phyloP scores from a whole-genome alignment of 37 sponge, comb jelly and placozoan genomes.

The Chondrilla cf. caribensis region DNA sequence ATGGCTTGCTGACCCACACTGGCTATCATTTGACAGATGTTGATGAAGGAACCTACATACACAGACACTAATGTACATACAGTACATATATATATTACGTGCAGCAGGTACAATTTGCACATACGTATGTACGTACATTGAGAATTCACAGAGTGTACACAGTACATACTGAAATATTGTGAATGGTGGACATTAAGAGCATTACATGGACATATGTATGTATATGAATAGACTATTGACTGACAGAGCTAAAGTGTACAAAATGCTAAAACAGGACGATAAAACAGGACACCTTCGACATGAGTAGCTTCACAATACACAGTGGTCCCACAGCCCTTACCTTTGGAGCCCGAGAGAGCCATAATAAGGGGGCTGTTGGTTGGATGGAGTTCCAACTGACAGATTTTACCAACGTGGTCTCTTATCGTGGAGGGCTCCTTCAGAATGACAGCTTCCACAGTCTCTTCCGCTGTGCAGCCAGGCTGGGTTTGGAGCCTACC shows the following conservation, averaged over 20 bases:
- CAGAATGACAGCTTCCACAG: constrained; percentile 89
- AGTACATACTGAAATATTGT: too few species aligned
- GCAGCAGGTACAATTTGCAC: not conserved
- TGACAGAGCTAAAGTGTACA: too few species aligned
- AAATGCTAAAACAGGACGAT: too few species aligned
- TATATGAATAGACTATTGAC: too few species aligned
- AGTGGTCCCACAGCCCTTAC: not conserved
- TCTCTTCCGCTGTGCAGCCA: constrained; percentile 93
- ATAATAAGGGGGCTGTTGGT: constrained; percentile 94
- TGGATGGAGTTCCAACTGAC: constrained; percentile 84
- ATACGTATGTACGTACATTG: too few species aligned
- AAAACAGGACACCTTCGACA: too few species aligned
- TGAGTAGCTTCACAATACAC: too few species aligned
- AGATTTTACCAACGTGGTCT: constrained; percentile 89
- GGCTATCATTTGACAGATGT: constrained; percentile 98
- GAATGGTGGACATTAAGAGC: too few species aligned
- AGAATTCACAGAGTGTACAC: too few species aligned
- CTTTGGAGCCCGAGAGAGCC: constrained; percentile 99
- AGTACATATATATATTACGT: not conserved
- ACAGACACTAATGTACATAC: not conserved
- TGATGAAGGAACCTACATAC: constrained; percentile 73
- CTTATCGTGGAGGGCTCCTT: constrained; percentile 93
- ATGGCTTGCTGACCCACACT: constrained; percentile 99
- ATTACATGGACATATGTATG: too few species aligned
- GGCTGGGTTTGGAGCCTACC: constrained; percentile 93